Conservation (phyloP, 2,888 invertebrate species). For the Drosophila pseudotalamancana region DNA sequence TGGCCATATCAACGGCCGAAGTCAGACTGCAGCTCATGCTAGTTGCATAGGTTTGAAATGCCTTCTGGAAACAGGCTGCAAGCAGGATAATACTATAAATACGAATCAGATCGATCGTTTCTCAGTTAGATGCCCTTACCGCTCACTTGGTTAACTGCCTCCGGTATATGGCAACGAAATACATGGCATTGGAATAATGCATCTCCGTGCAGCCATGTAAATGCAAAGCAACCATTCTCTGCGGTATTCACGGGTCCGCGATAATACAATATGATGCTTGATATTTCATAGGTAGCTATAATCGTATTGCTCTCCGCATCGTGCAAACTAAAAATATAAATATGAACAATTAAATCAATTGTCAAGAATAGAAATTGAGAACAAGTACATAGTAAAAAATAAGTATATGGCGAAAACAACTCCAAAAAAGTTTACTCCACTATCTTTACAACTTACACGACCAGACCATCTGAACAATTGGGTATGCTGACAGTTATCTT, state of each 20-base stretch:
- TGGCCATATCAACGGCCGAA: conserved; percentile 85
- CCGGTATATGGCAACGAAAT: conserved; percentile 97
- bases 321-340: conserved; percentile 87
- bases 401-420: no score
- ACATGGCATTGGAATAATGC: conserved; percentile 98
- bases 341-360: neutral
- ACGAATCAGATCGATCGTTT: neutral
- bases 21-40: conserved; percentile 92
- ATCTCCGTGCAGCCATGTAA: conserved; percentile 98
- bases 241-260: conserved; percentile 92
- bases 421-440: no score
- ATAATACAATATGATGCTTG: conserved; percentile 97
- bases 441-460: conserved; percentile 97
- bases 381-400: no score
- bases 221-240: conserved; percentile 98
- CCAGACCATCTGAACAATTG: conserved; percentile 95
- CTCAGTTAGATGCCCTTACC: conserved; percentile 85
- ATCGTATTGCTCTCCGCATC: conserved; percentile 91
- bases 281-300: conserved; percentile 94
- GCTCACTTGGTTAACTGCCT: conserved; percentile 93
- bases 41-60: conserved; percentile 94
- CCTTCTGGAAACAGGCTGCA: conserved; percentile 93
- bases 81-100: neutral
- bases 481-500: conserved; percentile 97
- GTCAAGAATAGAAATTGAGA: neutral